Percentiles rank a stretch among this genome's conserved stretches.
phyloP scores from a whole-genome alignment of 2,113 vertebrate species.

The Anoura caudifer region DNA sequence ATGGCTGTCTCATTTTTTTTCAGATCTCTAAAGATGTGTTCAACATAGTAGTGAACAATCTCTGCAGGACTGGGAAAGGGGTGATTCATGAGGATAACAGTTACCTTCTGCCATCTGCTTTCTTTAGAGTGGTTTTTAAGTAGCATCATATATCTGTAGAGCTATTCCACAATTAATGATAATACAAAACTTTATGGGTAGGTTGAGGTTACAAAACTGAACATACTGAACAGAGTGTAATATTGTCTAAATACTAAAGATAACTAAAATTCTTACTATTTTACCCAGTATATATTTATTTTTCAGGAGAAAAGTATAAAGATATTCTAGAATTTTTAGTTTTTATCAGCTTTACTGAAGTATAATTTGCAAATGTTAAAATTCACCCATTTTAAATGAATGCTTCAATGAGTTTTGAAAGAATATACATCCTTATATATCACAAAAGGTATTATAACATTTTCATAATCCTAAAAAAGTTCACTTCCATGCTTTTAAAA shows the following conservation, averaged over 20 bases:
- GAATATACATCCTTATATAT: neutral
- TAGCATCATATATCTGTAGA: neutral
- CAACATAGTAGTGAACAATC: neutral
- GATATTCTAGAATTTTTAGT: neutral
- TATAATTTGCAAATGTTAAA: neutral
- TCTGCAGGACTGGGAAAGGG: neutral
- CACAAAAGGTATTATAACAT: neutral
- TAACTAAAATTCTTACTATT: neutral
- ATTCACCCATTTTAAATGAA: neutral
- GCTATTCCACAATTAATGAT: neutral
- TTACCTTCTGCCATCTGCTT: neutral
- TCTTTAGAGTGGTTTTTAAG: neutral
- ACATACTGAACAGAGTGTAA: neutral
- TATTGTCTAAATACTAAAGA: neutral
- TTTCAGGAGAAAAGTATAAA: neutral
- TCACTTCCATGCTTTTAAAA: neutral
- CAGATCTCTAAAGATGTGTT: neutral
- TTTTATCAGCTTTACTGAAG: neutral
- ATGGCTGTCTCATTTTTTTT: neutral
- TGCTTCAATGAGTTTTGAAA: neutral
- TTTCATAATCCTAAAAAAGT: neutral
- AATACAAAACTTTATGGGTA: neutral
- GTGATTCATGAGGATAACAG: neutral
- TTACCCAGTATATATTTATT: neutral
- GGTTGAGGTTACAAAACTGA: neutral